Evolutionary conservation across 2,888 invertebrate genomes (phyloP).

Genomic region (Meteorus cinctellus): DNA sequence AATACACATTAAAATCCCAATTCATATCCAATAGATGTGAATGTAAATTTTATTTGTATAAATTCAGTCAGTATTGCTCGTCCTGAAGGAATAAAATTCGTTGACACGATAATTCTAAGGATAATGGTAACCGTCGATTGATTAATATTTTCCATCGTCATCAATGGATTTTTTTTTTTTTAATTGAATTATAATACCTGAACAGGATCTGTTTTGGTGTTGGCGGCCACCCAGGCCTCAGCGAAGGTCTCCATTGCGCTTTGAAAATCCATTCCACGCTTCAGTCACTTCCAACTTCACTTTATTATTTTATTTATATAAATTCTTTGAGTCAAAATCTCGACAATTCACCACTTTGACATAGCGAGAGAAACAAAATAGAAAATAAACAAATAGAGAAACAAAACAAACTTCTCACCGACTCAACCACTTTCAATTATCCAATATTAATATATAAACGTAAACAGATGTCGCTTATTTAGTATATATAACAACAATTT

Average conservation of each 20-base stretch:
- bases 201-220: constrained; percentile 78
- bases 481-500: constrained; percentile 2
- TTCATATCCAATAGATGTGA: too few species aligned
- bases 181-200: constrained; percentile 61
- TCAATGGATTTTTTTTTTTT: not conserved
- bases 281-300: constrained; percentile 43
- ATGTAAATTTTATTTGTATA: not conserved
- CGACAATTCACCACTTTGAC: not conserved
- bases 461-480: not conserved
- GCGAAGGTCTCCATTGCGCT: constrained; percentile 99
- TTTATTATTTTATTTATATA: not conserved
- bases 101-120: too few species aligned
- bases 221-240: constrained; percentile 97
- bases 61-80: too few species aligned
- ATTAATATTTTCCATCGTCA: not conserved
- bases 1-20: too few species aligned
- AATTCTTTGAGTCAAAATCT: not conserved
- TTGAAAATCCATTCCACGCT: constrained; percentile 91
- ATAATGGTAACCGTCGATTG: not conserved
- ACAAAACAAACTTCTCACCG: not conserved
- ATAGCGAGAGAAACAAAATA: not conserved
- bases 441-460: not conserved
- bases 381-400: not conserved
- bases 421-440: not conserved
- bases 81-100: too few species aligned